Conservation (phyloP, 2,113 vertebrate genomes). For the human region GRCh38 chr5:115889001-115889500, state of each 20-base stretch:
- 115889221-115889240: background rate
- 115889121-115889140: background rate
- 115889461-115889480: slow-evolving; percentile 4
- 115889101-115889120: background rate
- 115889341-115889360: background rate
- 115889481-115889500: background rate
- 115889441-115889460: background rate
- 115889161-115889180: background rate
- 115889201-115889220: background rate
- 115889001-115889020: background rate
- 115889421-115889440: slow-evolving; percentile 15
- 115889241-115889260: background rate
- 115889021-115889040: background rate
- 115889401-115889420: background rate
- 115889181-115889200: background rate
- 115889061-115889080: background rate
- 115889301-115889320: background rate
- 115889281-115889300: background rate
- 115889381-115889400: background rate
- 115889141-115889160: background rate
- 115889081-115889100: background rate
- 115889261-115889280: background rate
- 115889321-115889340: background rate
- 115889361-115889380: background rate
- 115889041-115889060: background rate